Conservation (phyloP, 2,797 vertebrate genomes). For the Mastacembelus armatus region DNA sequence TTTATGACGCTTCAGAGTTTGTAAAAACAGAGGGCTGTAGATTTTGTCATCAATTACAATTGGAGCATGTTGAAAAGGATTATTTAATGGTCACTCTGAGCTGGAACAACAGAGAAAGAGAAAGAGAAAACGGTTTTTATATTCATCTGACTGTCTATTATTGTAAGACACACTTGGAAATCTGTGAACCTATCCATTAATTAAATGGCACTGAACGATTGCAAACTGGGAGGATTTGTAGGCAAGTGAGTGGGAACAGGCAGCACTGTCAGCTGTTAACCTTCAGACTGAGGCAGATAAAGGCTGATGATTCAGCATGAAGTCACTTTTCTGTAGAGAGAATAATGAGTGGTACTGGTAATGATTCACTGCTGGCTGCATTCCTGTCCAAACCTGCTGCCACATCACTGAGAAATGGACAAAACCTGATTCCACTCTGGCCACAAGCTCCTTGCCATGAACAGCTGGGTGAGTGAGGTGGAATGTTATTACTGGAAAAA, state of each 20-base stretch:
- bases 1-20: too few relatives aligned
- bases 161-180: neutral
- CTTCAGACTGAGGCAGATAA: conserved; percentile 66
- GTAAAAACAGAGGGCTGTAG: neutral
- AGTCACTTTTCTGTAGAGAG: conserved; percentile 57
- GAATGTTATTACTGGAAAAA: conserved; percentile 74
- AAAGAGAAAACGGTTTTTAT: neutral
- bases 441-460: conserved; percentile 53
- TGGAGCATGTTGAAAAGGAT: neutral
- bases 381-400: conserved; percentile 69
- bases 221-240: neutral
- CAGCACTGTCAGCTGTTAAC: conserved; percentile 35
- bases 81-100: neutral
- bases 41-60: neutral
- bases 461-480: conserved; percentile 68
- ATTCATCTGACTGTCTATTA: neutral
- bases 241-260: neutral
- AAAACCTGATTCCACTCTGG: conserved; percentile 35
- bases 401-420: conserved; percentile 46
- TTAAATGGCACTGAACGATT: neutral
- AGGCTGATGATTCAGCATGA: conserved; percentile 70
- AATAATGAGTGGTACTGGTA: conserved; percentile 42
- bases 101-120: neutral
- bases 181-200: neutral
- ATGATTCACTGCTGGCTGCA: conserved; percentile 68